Evolutionary conservation across 2,797 vertebrate genomes (phyloP), one percentile per base, ranked within the genome.

Genomic region (Sternarchorhynchus goeldii): DNA sequence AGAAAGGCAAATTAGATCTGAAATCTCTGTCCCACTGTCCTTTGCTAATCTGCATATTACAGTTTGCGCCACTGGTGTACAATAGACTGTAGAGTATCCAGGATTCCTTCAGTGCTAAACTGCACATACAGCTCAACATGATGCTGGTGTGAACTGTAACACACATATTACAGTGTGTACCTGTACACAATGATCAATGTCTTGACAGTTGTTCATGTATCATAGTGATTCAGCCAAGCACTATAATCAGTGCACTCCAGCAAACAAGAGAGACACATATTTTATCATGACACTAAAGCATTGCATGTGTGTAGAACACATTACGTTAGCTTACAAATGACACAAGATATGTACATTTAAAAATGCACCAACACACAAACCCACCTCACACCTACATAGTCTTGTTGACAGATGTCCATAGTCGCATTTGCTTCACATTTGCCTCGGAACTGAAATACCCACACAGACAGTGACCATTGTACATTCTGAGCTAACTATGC

Each of bases 1-100:
- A 31, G 53, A 45, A 36, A 82, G 83, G 73, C 62, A 82, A 79
- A 59, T 89, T 90, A 80, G 69, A 87, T 88, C 84, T 53, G 79
- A 79, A 83, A 84, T 81, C 76, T 79, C 79, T 84, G 73, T 67
- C 82, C 79, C 78, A 84, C 79, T 76, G 76, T 81, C 63, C 68
- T 58, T 63, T 75, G 72, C 72, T 72, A 63, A 79, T 41, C 6
- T 41, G 39, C 10, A 10, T 41, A 41, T 50, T 12, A 10, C 12
- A 78, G 67, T 70, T 70, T 76, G 77, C 74, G 73, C 69, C 77
- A 69, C 55, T 69, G 70, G 75, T 72, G 31, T 82, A 64, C 76
- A 83, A 60, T 73, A 85, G 88, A 65, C 69, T 66, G 39, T 63
- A 69, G 65, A 31, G 1, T 50, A 59, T 32, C 68, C 75, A 73